Conservation (phyloP, 2,113 vertebrate species). For the Oophaga pumilio region DNA sequence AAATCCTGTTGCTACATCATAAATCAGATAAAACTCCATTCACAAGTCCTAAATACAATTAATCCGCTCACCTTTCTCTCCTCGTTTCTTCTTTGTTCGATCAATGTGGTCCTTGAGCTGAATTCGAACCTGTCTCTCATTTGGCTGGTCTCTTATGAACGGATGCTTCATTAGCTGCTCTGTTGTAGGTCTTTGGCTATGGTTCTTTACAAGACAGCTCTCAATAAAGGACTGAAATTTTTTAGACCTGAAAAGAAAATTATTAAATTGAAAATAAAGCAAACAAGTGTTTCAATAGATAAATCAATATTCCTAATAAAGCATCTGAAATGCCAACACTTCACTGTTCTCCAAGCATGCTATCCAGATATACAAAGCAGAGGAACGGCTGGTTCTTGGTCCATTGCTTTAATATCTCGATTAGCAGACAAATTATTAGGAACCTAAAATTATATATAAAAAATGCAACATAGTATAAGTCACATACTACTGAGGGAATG, state of each 20-base stretch:
- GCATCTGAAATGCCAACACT: background rate
- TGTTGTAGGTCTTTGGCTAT: constrained; percentile 91
- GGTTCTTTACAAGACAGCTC: constrained; percentile 96
- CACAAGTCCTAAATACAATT: background rate
- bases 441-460: too few relatives aligned
- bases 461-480: too few relatives aligned
- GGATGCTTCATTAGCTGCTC: constrained; percentile 98
- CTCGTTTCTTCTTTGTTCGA: constrained; percentile 95
- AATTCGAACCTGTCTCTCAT: constrained; percentile 96
- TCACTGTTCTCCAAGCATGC: background rate
- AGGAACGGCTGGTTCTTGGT: too few relatives aligned
- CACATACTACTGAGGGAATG: too few relatives aligned
- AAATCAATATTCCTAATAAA: background rate
- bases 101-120: constrained; percentile 99
- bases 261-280: background rate
- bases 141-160: constrained; percentile 94
- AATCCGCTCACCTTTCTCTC: constrained; percentile 83
- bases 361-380: background rate
- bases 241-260: constrained; percentile 82
- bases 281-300: background rate
- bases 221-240: constrained; percentile 99
- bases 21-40: background rate
- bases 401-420: too few relatives aligned
- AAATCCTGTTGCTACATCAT: background rate
- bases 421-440: too few relatives aligned